Evolutionary conservation across 2,888 invertebrate genomes (phyloP).

Genomic region (Rhopalosiphum nymphaeae): DNA sequence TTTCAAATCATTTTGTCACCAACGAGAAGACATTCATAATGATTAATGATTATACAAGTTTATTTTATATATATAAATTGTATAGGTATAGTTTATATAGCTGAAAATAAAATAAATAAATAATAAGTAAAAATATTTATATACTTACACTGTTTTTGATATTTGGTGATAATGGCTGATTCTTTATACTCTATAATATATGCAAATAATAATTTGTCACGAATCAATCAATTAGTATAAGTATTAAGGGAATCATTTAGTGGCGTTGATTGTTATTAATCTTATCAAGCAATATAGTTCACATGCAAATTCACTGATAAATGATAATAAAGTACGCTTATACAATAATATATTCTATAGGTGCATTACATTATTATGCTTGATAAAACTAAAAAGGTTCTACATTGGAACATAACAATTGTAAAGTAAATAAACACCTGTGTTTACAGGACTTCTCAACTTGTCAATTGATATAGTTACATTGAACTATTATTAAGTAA

Average conservation of each 20-base stretch:
- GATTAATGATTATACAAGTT: too few relatives aligned
- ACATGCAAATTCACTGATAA: constrained; percentile 12
- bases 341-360: not conserved
- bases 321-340: not conserved
- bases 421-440: constrained; percentile 61
- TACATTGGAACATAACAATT: not conserved
- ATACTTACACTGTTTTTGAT: too few relatives aligned
- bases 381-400: not conserved
- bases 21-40: too few relatives aligned
- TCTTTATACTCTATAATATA: too few relatives aligned
- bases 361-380: not conserved
- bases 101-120: too few relatives aligned
- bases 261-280: not conserved
- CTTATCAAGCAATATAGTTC: not conserved
- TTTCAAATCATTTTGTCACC: too few relatives aligned
- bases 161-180: too few relatives aligned
- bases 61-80: too few relatives aligned
- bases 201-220: not conserved
- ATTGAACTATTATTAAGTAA: constrained; percentile 49
- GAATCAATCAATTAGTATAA: not conserved
- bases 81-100: too few relatives aligned
- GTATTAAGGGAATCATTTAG: not conserved
- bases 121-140: too few relatives aligned
- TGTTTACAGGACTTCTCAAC: constrained; percentile 55
- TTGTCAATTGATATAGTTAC: constrained; percentile 25